Percentiles rank a stretch among this genome's conserved stretches.
These are phyloP conservation scores for Acrobasis suavella DNA, from an alignment of 2,888 invertebrate species.

Conservation along the genomic window DNA sequence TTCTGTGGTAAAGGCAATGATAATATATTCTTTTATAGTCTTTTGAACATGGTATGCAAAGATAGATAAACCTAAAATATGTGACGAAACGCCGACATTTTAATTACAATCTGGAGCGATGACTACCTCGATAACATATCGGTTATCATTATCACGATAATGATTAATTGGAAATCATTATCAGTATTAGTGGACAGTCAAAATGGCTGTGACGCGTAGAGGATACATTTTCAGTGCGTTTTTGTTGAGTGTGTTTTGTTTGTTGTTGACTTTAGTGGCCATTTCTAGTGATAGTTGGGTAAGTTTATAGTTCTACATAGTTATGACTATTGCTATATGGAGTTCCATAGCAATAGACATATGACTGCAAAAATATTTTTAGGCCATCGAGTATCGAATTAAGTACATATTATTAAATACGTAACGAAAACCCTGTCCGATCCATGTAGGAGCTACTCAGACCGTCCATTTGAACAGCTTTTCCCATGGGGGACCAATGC, in stretches of 20 bases:
- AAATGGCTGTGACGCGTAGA: slow-evolving; percentile 72
- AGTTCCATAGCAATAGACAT: too few relatives aligned
- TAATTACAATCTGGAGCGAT: background rate
- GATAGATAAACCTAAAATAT: background rate
- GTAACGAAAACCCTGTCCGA: too few relatives aligned
- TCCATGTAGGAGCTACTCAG: too few relatives aligned
- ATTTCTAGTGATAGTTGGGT: slow-evolving; percentile 75
- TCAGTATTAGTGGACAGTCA: slow-evolving; percentile 30
- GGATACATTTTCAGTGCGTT: slow-evolving; percentile 71
- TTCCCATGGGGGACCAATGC: too few relatives aligned
- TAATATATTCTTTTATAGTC: too few relatives aligned
- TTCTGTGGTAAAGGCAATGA: too few relatives aligned
- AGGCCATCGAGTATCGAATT: too few relatives aligned
- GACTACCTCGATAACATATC: slow-evolving; percentile 22
- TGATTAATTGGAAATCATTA: slow-evolving; percentile 25
- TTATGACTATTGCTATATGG: too few relatives aligned
- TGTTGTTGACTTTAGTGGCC: slow-evolving; percentile 60
- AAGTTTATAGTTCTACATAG: slow-evolving; percentile 35
- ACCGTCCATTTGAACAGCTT: too few relatives aligned
- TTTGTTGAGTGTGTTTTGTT: slow-evolving; percentile 59
- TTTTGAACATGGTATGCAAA: too few relatives aligned
- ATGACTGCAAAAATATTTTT: too few relatives aligned
- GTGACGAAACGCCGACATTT: background rate
- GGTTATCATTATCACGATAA: slow-evolving; percentile 32
- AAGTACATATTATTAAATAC: too few relatives aligned